A percentile compares a stretch with the other conserved stretches of the same genome.
These are phyloP conservation scores for Bradypus variegatus DNA, from an alignment of 2,797 vertebrate genomes.

Conservation along the genomic window DNA sequence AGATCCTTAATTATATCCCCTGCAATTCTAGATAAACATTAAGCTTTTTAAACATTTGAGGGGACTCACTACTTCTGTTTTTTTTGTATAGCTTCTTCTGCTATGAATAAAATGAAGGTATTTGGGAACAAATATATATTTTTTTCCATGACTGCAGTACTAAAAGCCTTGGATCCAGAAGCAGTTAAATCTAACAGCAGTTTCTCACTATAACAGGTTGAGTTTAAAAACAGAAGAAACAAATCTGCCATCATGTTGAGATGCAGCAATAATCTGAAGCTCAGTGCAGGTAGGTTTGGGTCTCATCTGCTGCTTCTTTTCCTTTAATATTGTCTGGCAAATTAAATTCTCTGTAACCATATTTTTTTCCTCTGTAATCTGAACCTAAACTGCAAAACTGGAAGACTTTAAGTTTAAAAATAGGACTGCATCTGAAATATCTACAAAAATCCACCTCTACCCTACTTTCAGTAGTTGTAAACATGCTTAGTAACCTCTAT, in stretches of 20 bases:
- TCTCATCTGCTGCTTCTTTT: background rate
- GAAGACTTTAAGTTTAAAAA: background rate
- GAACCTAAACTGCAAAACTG: background rate
- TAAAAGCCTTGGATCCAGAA: background rate
- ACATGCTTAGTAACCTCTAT: background rate
- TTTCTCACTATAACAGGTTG: background rate
- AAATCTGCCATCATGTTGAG: background rate
- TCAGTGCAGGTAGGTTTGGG: background rate
- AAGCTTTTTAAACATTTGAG: background rate
- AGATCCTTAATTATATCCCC: background rate
- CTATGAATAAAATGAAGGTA: background rate
- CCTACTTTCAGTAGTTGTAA: no score
- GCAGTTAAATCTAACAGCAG: background rate
- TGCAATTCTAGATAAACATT: background rate
- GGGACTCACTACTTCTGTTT: background rate
- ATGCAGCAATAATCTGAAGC: background rate
- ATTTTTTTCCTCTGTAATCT: background rate
- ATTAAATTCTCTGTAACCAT: background rate
- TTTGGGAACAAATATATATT: background rate
- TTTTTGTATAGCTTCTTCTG: background rate
- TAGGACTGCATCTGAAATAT: conserved; percentile 15
- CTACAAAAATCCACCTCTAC: background rate
- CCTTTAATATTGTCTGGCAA: conserved; percentile 11
- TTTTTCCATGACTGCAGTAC: background rate
- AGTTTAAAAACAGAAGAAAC: background rate